Evolutionary conservation across 1,140 invertebrate genomes (phyloP).

Genomic region (Heterodera carotae): DNA sequence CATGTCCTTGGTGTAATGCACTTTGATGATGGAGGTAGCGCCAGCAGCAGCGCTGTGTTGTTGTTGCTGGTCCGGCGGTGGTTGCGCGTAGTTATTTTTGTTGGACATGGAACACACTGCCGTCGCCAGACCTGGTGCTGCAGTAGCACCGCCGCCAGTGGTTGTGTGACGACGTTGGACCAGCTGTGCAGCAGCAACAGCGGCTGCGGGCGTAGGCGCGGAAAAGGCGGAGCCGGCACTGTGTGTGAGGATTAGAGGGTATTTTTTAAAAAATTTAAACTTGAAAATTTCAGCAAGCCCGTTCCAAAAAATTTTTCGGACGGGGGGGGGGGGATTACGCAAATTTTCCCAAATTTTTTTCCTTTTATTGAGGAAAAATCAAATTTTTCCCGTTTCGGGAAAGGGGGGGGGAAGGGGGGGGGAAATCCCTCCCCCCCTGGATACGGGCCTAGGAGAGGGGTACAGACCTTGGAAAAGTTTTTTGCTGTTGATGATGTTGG

Average conservation of each 20-base stretch:
- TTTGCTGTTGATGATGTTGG: constrained; percentile 10
- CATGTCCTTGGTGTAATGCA: constrained; percentile 27
- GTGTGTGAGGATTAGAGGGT: too few relatives aligned
- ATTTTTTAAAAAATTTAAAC: too few relatives aligned
- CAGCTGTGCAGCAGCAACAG: constrained; percentile 8
- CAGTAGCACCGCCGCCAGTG: too few relatives aligned
- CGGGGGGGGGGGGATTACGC: too few relatives aligned
- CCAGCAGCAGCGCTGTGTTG: neutral
- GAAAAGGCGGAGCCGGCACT: constrained; percentile 27
- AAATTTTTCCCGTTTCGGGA: too few relatives aligned
- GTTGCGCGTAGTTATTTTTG: neutral
- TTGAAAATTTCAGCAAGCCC: too few relatives aligned
- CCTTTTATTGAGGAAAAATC: too few relatives aligned
- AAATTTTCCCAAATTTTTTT: too few relatives aligned
- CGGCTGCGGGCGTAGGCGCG: constrained; percentile 10
- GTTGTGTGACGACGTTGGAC: neutral
- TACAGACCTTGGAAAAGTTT: constrained; percentile 29
- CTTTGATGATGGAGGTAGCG: constrained; percentile 32
- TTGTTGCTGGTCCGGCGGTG: constrained; percentile 8
- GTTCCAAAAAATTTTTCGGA: too few relatives aligned
- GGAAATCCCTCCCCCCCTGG: neutral
- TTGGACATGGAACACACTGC: neutral
- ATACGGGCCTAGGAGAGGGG: too few relatives aligned
- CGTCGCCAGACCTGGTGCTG: constrained; percentile 4
- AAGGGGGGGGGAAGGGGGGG: neutral